phyloP scores from a whole-genome alignment of 1,140 invertebrate species.

The Phymastichus coffea region DNA sequence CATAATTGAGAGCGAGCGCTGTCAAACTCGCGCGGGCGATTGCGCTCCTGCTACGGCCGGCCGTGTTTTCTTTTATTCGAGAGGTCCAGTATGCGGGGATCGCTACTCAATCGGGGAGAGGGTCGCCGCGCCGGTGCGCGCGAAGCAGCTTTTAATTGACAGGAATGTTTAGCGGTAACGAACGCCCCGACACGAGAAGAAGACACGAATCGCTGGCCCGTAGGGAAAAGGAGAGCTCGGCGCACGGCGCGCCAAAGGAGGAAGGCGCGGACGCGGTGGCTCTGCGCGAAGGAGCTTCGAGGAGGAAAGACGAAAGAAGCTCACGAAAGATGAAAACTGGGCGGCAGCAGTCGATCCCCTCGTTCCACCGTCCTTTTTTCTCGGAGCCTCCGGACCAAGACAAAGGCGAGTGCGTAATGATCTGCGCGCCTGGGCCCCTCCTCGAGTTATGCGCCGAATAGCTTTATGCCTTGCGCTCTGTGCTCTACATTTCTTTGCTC shows the following conservation, averaged over 20 bases:
- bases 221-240: constrained; percentile 26
- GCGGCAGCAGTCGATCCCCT: background rate
- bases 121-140: constrained; percentile 24
- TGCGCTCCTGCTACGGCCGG: no score
- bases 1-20: constrained; percentile 39
- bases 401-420: constrained; percentile 21
- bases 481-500: no score
- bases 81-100: constrained; percentile 30
- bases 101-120: constrained; percentile 50
- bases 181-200: constrained; percentile 42
- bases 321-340: constrained; percentile 23
- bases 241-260: constrained; percentile 18
- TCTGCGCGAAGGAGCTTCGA: constrained; percentile 21
- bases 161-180: constrained; percentile 56
- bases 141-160: constrained; percentile 55
- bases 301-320: constrained; percentile 18
- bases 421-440: background rate
- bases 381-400: constrained; percentile 4
- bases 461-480: no score
- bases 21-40: constrained; percentile 19
- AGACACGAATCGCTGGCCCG: constrained; percentile 32
- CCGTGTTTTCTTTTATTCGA: no score
- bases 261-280: background rate
- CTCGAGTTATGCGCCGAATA: constrained; percentile 11
- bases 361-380: no score